Base-by-base conservation (phyloP, 2,888 invertebrate genomes). In the Shargacucullia verbasci region DNA sequence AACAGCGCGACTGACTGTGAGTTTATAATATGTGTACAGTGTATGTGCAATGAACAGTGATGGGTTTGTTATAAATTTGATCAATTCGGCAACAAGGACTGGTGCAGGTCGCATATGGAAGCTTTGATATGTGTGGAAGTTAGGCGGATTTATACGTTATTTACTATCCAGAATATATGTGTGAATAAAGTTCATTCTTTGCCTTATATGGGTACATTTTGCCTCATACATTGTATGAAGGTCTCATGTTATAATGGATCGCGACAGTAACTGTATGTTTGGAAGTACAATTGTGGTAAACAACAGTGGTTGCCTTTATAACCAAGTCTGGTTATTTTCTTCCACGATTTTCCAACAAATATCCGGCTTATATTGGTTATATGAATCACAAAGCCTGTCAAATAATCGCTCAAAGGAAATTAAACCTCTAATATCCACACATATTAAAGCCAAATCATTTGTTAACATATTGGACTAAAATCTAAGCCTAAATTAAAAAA, bases 401-500 rank as follows among this genome's bases (percentile, higher is more conserved):
- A 11, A 15, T 3, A n/a, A 33, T 13, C 9, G 2, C n/a, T 33
- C 2, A 34, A 33, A 34, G 0, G 1, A 13, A 6, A 20, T 3
- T 20, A 1, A 38, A 34, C n/a, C 4, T 13, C 12, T 11, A 27
- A 72, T 46, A 29, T 53, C 49, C 45, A 55, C 73, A 55, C 41
- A 14, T 58, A 52, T 48, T 34, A 58, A 66, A 48, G 7, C 27
- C 29, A 12, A 60, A 46, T 27, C 50, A 25, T 43, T 57, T 48
- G 57, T 48, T 47, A 40, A 48, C 48, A 66, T 38, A 59, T 54
- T 63, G 45, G 52, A 73, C 44, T 62, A 60, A 67, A 57, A 62
- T 54, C 46, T 55, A 71, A 76, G 76, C 77, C 76, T 80, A 76
- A 76, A 78, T 76, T 76, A 54, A 72, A 72, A n/a, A 74, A 61